A percentile compares a stretch with the other conserved stretches of the same genome.
phyloP scores from a whole-genome alignment of 2,888 invertebrate genomes.

The Eretmocerus hayati region DNA sequence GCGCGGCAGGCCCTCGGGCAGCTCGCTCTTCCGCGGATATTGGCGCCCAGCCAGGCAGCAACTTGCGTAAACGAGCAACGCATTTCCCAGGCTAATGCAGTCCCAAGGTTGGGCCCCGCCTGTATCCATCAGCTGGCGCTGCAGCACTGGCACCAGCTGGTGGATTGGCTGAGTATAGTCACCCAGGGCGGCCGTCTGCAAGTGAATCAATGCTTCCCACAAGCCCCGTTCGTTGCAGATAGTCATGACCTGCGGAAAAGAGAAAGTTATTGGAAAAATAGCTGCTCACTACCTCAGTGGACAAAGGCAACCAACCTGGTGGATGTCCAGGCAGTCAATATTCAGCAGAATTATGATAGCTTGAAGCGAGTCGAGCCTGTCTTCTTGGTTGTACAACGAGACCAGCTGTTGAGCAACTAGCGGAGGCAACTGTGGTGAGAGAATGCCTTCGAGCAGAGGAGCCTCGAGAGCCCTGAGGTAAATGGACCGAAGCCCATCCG shows the following conservation, averaged over 20 bases:
- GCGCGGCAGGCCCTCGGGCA: constrained; percentile 56
- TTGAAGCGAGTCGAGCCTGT: constrained; percentile 61
- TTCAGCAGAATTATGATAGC: constrained; percentile 60
- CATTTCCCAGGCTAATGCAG: constrained; percentile 63
- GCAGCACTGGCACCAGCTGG: constrained; percentile 53
- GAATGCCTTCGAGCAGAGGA: constrained; percentile 52
- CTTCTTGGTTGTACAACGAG: constrained; percentile 58
- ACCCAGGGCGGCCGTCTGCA: constrained; percentile 61
- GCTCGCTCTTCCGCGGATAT: constrained; percentile 66
- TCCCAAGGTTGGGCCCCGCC: constrained; percentile 30
- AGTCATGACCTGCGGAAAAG: constrained; percentile 49
- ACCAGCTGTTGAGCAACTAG: constrained; percentile 60
- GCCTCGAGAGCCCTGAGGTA: constrained; percentile 63
- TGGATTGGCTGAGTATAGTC: constrained; percentile 67
- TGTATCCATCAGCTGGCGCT: constrained; percentile 39
- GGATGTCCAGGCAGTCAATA: constrained; percentile 59
- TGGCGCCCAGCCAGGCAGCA: constrained; percentile 82
- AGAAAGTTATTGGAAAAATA: not conserved
- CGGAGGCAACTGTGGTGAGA: constrained; percentile 54
- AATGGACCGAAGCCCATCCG: constrained; percentile 56
- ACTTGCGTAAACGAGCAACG: constrained; percentile 76
- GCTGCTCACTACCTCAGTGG: too few species aligned
- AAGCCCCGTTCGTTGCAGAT: constrained; percentile 58
- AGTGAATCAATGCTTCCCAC: constrained; percentile 61
- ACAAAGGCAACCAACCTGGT: constrained; percentile 49